Conservation (phyloP, 2,113 vertebrate genomes). For the Otolemur garnettii region DNA sequence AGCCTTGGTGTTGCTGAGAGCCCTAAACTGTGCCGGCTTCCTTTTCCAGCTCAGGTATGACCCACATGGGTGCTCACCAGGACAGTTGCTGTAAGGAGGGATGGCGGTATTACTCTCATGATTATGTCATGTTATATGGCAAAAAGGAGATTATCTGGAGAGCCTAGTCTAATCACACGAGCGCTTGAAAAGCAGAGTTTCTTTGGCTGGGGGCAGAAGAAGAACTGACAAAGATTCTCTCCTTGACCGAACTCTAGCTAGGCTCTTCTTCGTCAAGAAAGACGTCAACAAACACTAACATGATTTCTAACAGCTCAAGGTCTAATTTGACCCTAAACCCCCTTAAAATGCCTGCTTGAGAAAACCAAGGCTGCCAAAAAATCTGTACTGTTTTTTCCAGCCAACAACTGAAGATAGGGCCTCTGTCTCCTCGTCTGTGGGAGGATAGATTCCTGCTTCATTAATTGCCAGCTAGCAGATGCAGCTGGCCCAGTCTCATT, state of each 20-base stretch:
- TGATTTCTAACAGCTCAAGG: neutral
- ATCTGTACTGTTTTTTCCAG: neutral
- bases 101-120: neutral
- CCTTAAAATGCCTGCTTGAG: neutral
- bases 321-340: neutral
- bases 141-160: neutral
- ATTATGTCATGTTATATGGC: neutral
- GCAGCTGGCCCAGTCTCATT: neutral
- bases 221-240: neutral
- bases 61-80: neutral
- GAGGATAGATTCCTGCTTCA: neutral
- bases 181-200: neutral
- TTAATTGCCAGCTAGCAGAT: neutral
- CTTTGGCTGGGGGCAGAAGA: neutral
- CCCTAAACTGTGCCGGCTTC: neutral
- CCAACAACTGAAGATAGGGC: neutral
- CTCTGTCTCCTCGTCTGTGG: neutral
- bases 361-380: neutral
- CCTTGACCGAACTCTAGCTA: neutral
- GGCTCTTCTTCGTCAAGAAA: neutral
- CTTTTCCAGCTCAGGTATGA: neutral
- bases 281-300: neutral
- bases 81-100: neutral
- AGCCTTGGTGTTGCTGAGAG: neutral
- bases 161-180: neutral